A percentile compares a stretch with the other conserved stretches of the same genome.
Conservation (phyloP, 1,140 invertebrate genomes). For the Aphis craccivora region DNA sequence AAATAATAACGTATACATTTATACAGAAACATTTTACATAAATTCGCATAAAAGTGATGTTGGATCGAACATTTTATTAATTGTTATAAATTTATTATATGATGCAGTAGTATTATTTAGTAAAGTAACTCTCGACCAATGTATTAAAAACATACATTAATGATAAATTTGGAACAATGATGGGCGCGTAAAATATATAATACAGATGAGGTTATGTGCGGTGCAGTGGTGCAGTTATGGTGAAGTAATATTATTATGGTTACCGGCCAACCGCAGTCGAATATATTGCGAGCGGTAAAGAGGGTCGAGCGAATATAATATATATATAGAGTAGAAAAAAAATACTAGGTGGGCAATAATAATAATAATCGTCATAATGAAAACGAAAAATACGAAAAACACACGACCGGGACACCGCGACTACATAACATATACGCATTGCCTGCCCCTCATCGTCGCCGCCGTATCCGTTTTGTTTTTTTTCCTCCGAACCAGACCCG, state of each 20-base stretch:
- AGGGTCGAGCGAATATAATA: not conserved
- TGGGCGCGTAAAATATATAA: not conserved
- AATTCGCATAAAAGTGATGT: not conserved
- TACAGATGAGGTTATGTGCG: not conserved
- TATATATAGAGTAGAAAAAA: not conserved
- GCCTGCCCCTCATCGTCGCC: not conserved
- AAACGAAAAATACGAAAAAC: conserved; percentile 23
- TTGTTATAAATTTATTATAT: too few relatives aligned
- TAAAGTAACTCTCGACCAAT: not conserved
- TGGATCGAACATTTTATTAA: not conserved
- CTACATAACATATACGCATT: not conserved
- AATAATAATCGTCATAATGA: conserved; percentile 3
- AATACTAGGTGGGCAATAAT: not conserved
- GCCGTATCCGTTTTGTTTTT: not conserved
- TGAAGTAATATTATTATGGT: not conserved
- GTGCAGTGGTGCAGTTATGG: not conserved
- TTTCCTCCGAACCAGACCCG: conserved; percentile 14
- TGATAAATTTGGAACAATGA: not conserved
- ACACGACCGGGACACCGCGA: not conserved
- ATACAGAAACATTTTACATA: not conserved
- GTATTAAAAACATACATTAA: too few relatives aligned
- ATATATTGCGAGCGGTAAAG: conserved; percentile 5
- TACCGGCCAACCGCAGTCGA: conserved; percentile 40
- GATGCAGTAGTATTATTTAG: not conserved
- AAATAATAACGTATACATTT: not conserved